Conservation (phyloP, 2,888 invertebrate species). For the Notocelia uddmanniana region DNA sequence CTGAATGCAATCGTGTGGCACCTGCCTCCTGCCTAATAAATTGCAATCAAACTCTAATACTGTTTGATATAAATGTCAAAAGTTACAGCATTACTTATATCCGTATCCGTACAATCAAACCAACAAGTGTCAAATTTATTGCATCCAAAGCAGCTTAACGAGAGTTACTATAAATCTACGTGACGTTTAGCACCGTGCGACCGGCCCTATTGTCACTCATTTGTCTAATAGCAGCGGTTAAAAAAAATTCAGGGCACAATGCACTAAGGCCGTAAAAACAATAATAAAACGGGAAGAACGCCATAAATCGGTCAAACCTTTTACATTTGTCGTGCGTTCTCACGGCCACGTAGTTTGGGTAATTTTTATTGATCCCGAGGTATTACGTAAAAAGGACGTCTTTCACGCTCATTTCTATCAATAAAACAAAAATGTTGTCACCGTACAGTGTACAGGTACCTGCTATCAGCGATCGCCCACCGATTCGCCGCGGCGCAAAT, state of each 20-base stretch:
- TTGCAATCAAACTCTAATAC: slow-evolving; percentile 11
- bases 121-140: slow-evolving; percentile 37
- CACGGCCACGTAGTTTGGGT: slow-evolving; percentile 51
- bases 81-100: slow-evolving; percentile 23
- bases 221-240: slow-evolving; percentile 33
- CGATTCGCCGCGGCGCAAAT: slow-evolving; percentile 66
- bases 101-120: slow-evolving; percentile 31
- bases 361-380: slow-evolving; percentile 25
- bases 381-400: slow-evolving; percentile 59
- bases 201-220: slow-evolving; percentile 42
- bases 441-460: slow-evolving; percentile 48
- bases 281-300: slow-evolving; percentile 57
- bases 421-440: slow-evolving; percentile 53
- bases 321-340: slow-evolving; percentile 52
- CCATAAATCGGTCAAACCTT: slow-evolving; percentile 61
- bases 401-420: slow-evolving; percentile 61
- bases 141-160: slow-evolving; percentile 40
- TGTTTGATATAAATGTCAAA: slow-evolving; percentile 32
- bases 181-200: slow-evolving; percentile 50
- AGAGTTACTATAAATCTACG: slow-evolving; percentile 45
- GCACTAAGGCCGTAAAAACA: slow-evolving; percentile 47
- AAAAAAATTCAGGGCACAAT: slow-evolving; percentile 49
- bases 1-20: not conserved
- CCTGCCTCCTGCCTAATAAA: slow-evolving; percentile 19
- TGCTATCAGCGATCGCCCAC: slow-evolving; percentile 64